Conservation (phyloP, 2,113 vertebrate species). For the Chascanopsetta lugubris region DNA sequence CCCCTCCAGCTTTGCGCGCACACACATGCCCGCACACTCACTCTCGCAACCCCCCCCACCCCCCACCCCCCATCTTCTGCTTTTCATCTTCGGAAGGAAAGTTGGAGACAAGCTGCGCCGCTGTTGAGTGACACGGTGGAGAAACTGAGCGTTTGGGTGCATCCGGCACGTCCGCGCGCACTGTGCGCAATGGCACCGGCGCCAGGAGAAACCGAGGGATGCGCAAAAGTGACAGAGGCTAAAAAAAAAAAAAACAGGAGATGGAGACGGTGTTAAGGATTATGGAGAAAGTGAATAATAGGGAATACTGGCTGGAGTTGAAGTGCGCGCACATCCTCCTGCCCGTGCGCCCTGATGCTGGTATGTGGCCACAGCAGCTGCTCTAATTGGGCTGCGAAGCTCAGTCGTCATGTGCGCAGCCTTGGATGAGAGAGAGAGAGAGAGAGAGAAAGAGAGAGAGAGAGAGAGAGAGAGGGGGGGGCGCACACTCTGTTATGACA, state of each 20-base stretch:
- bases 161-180: too few relatives aligned
- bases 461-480: too few relatives aligned
- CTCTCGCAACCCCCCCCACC: too few relatives aligned
- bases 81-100: slow-evolving; percentile 6
- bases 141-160: too few relatives aligned
- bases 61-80: background rate
- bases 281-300: too few relatives aligned
- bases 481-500: slow-evolving; percentile 72
- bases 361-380: slow-evolving; percentile 62
- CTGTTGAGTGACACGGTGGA: too few relatives aligned
- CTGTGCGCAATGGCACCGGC: too few relatives aligned
- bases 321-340: slow-evolving; percentile 37
- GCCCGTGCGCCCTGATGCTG: slow-evolving; percentile 11
- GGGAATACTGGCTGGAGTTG: slow-evolving; percentile 13
- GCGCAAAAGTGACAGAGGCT: too few relatives aligned
- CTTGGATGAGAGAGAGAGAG: slow-evolving; percentile 35
- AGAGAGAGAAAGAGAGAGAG: too few relatives aligned
- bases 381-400: slow-evolving; percentile 45
- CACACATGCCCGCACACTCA: background rate
- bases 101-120: too few relatives aligned
- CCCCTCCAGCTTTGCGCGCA: background rate
- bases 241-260: too few relatives aligned
- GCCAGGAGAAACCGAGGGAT: too few relatives aligned
- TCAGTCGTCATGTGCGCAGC: slow-evolving; percentile 59
- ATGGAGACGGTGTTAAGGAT: slow-evolving; percentile 18